Evolutionary conservation across 1,140 invertebrate species (phyloP), one percentile per base, ranked within the genome.

Genomic region (Contarinia nasturtii): DNA sequence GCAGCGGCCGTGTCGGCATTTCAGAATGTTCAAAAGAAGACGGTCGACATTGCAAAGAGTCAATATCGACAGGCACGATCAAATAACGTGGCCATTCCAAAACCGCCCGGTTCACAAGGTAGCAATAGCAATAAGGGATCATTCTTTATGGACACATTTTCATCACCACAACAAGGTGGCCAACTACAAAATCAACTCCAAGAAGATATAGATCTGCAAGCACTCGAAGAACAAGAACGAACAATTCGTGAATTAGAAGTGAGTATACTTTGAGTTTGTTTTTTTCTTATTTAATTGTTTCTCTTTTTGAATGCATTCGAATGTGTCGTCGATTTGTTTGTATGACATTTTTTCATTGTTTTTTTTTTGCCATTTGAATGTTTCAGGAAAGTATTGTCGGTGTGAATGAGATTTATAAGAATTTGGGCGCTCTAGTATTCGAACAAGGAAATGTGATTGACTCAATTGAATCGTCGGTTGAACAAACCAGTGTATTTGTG

Each of bases 321-420:
- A 17, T n/a, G n/a, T n/a, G n/a, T n/a, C n/a, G n/a, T n/a, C n/a
- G n/a, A n/a, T n/a, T n/a, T n/a, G n/a, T n/a, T n/a, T n/a, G n/a
- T n/a, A n/a, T 20, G 15, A 8, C 15, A 8, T 10, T 10, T 20
- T 10, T 20, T 17, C n/a, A 42, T 42, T 42, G 19, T 15, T 7
- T 36, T 34, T n/a, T 46, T 8, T 38, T 40, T 50, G 18, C 33
- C 19, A 22, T 48, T 20, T 46, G 17, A n/a, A 17, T 47, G 45
- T 33, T 21, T 45, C 68, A 94, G 86, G 80, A 71, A 55, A 89
- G 97, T 66, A 97, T 98, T 54, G 76, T 78, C 53, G 89, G 92
- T 60, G 91, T 98, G 14, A 98, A 98, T 69, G 82, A 95, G 67
- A 98, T 98, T 56, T 98, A 98, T 66, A 96, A 93, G 72, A 93